These are phyloP conservation scores for Stichopus chloronotus DNA, from an alignment of 35 echinoderm and acorn worm species.

Conservation along the genomic window DNA sequence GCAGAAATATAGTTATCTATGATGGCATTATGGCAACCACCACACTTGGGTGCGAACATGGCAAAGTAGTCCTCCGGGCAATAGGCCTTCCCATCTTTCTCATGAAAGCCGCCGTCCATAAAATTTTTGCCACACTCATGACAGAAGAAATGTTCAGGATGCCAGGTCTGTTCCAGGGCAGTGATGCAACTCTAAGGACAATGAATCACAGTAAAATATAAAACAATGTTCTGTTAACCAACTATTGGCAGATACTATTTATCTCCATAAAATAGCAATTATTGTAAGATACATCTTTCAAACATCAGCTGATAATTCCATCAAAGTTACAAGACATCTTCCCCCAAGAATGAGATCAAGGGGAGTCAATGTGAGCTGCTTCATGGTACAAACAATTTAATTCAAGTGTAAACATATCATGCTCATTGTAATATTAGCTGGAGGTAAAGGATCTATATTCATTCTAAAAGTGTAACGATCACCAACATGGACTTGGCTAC, in stretches of 20 bases:
- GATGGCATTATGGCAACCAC: slow-evolving; percentile 89
- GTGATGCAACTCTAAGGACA: slow-evolving; percentile 83
- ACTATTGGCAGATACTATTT: neutral
- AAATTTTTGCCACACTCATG: slow-evolving; percentile 95
- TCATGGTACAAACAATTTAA: too few species aligned
- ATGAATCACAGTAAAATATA: neutral
- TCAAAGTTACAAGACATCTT: too few species aligned
- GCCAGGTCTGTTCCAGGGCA: slow-evolving; percentile 97
- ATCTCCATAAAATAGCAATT: neutral
- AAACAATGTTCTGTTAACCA: neutral
- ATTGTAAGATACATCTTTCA: too few species aligned
- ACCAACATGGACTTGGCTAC: too few species aligned
- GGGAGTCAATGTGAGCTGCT: too few species aligned
- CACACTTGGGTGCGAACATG: slow-evolving; percentile 98
- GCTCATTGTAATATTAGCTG: too few species aligned
- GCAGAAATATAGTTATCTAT: slow-evolving; percentile 99
- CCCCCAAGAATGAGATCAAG: too few species aligned
- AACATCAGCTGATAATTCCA: neutral
- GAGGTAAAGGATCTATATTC: too few species aligned
- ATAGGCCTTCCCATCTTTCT: slow-evolving; percentile 95
- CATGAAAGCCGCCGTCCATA: slow-evolving; percentile 89
- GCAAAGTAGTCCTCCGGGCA: slow-evolving; percentile 97
- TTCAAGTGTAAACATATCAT: too few species aligned
- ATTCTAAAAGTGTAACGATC: too few species aligned
- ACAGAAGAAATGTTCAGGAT: slow-evolving; percentile 99